phyloP scores from a whole-genome alignment of 2,888 invertebrate species.

The Nephrotoma guestfalica region DNA sequence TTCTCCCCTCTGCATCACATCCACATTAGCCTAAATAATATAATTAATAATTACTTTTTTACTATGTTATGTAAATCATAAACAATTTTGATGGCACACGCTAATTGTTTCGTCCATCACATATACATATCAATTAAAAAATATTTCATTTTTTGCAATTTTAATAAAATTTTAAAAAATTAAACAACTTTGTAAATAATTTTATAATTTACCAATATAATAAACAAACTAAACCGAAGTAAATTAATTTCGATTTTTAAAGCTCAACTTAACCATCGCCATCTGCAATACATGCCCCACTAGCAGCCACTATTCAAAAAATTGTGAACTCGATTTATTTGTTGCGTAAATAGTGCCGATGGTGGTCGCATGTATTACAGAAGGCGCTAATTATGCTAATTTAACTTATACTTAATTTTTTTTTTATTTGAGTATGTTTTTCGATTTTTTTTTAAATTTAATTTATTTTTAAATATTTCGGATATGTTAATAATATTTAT shows the following conservation, averaged over 20 bases:
- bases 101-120: neutral
- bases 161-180: neutral
- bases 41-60: neutral
- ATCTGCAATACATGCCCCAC: neutral
- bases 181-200: neutral
- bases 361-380: neutral
- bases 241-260: neutral
- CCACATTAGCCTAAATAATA: neutral
- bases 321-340: neutral
- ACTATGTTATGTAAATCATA: neutral
- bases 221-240: neutral
- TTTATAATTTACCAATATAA: neutral
- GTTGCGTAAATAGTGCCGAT: neutral
- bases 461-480: neutral
- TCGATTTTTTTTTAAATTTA: neutral
- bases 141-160: too few species aligned
- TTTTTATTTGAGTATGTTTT: neutral
- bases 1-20: neutral
- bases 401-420: neutral
- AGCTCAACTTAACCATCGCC: neutral
- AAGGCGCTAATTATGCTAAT: neutral
- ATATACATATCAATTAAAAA: too few species aligned
- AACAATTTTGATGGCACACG: neutral
- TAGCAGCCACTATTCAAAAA: neutral
- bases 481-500: neutral